Evolutionary conservation across 2,797 vertebrate species (phyloP).

Genomic region (Nannoperca obscura): DNA sequence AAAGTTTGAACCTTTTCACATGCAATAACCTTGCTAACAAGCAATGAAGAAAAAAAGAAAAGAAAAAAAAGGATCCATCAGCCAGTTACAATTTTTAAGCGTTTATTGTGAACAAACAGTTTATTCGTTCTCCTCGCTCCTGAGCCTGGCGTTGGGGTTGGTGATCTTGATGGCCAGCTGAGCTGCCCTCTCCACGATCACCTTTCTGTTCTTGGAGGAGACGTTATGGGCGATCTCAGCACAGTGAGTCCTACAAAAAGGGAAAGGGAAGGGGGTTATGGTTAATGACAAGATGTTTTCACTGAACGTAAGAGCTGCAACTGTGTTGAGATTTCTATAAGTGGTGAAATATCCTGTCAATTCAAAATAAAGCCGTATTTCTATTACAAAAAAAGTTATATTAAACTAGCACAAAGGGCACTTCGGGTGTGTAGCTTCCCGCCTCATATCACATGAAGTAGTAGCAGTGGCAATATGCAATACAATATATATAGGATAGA

Average conservation of each 20-base stretch:
- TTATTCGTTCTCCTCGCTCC: slow-evolving; percentile 98
- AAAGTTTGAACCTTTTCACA: neutral
- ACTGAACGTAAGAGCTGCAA: neutral
- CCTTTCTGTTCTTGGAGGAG: slow-evolving; percentile 98
- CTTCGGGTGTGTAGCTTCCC: too few species aligned
- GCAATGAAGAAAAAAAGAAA: too few species aligned
- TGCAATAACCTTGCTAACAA: neutral
- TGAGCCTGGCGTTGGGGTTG: slow-evolving; percentile 97
- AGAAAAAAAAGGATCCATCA: neutral
- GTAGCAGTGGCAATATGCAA: too few species aligned
- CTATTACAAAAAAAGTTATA: neutral
- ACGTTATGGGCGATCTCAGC: slow-evolving; percentile 99
- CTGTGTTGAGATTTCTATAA: too few species aligned
- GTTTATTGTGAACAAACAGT: slow-evolving; percentile 88
- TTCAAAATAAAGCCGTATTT: neutral
- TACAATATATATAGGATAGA: too few species aligned
- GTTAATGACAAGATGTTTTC: neutral
- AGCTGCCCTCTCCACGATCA: slow-evolving; percentile 96
- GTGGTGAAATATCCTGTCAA: neutral
- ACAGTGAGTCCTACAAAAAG: slow-evolving; percentile 89
- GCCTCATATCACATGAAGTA: too few species aligned
- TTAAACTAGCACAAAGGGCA: neutral
- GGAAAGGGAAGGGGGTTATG: neutral
- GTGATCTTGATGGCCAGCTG: slow-evolving; percentile 98
- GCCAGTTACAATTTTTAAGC: slow-evolving; percentile 52